Percentiles rank a stretch among this genome's conserved stretches.
phyloP scores from a whole-genome alignment of 30 jellyfish, hydroid and myxozoan species.

The Turritopsis rubra region DNA sequence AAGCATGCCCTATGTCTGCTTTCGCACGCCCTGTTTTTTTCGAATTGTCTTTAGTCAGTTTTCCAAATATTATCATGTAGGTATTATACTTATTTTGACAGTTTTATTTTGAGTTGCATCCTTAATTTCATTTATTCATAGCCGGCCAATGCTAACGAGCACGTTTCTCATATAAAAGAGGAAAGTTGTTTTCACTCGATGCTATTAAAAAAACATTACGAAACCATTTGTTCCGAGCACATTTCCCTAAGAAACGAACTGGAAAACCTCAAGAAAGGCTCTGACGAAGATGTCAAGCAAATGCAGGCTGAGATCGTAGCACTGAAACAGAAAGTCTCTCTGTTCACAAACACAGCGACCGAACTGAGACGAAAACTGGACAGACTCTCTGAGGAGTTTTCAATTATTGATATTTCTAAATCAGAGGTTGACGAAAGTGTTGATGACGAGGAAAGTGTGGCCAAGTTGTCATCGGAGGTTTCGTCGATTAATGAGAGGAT shows the following conservation, averaged over 20 bases:
- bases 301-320: not conserved
- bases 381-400: not conserved
- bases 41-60: too few relatives aligned
- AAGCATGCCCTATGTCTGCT: too few relatives aligned
- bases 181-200: not conserved
- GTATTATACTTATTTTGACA: not conserved
- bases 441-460: not conserved
- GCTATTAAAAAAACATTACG: not conserved
- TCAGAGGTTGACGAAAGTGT: not conserved
- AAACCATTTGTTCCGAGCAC: not conserved
- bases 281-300: not conserved
- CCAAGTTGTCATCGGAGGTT: not conserved
- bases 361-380: not conserved
- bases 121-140: not conserved
- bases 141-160: not conserved
- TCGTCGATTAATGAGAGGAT: not conserved
- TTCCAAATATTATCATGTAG: too few relatives aligned
- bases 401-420: not conserved
- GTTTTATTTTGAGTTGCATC: not conserved
- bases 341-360: not conserved
- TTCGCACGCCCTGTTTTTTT: too few relatives aligned
- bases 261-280: not conserved
- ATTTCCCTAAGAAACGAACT: not conserved
- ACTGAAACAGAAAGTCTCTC: not conserved
- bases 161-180: not conserved